Base-by-base conservation (phyloP, 2,113 vertebrate species). In the Oceanites oceanicus region DNA sequence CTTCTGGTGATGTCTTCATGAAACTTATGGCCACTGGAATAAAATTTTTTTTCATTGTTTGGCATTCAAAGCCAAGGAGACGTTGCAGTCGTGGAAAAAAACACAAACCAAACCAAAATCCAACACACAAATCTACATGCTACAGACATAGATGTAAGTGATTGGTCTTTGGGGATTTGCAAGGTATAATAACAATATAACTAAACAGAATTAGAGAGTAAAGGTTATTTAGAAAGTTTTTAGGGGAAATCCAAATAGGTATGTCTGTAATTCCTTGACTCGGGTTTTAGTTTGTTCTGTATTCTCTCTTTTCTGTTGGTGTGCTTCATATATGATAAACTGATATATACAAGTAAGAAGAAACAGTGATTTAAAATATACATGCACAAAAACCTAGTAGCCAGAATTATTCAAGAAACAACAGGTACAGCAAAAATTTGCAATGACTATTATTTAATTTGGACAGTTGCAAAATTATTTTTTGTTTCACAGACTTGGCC, bases 331-430 rank as follows among this genome's bases (percentile, higher is more conserved):
- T 13, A 2, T 11, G 19, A 21, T 29, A 58, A 86, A 68, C 19
- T 38, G 29, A 62, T 73, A 45, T 0, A 11, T 4, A 10, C 25
- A 62, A 26, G 19, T 36, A 16, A 63, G 67, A 42, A 50, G 14
- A 52, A 83, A 12, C 10, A 45, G 10, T 23, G 15, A 38, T 71
- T 77, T 73, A 21, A 88, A 88, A 58, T 17, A 80, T 1, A 21
- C 2, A 1, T 6, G 13, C 4, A 1, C 32, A 88, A 47, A 82
- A 14, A 4, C 13, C 1, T 10, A 27, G 15, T 14, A 68, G 44
- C 29, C 14, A 71, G 63, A 70, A 59, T 42, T 53, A 65, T 34
- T 65, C 36, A 76, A 52, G n/a, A 79, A 88, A 79, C 4, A 44
- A 59, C 5, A 8, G 29, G 25, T 42, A 45, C 8, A 59, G 47